phyloP scores from a whole-genome alignment of 2,797 vertebrate genomes.

The Phaenicophaeus curvirostris region DNA sequence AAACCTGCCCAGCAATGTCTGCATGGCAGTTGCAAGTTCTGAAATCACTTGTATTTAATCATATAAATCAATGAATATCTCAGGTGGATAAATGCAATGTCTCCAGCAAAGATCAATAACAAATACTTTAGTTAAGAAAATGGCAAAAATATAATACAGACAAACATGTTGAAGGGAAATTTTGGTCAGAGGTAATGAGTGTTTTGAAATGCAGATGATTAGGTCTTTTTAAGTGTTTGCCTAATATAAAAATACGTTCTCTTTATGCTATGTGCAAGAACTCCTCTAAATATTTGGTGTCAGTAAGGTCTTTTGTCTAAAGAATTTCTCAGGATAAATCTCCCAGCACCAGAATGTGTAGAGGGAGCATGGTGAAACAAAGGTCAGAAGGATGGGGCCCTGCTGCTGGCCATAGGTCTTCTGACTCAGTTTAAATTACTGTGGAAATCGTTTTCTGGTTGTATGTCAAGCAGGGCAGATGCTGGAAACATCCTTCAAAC shows the following conservation, averaged over 20 bases:
- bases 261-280: not conserved
- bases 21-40: not conserved
- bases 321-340: not conserved
- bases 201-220: not conserved
- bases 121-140: not conserved
- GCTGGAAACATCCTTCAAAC: not conserved
- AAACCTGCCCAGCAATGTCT: not conserved
- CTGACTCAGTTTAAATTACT: not conserved
- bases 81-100: not conserved
- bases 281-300: conserved; percentile 28
- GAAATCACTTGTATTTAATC: not conserved
- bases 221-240: not conserved
- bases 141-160: fast-evolving
- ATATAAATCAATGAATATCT: not conserved
- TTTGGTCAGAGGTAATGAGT: not conserved
- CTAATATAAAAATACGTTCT: not conserved
- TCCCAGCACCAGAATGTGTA: not conserved
- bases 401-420: not conserved
- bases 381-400: not conserved
- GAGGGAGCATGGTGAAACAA: not conserved
- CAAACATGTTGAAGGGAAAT: not conserved
- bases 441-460: not conserved
- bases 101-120: not conserved
- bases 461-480: not conserved
- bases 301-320: conserved; percentile 24